phyloP scores from a whole-genome alignment of 2,113 vertebrate species.

The Ondatra zibethicus region DNA sequence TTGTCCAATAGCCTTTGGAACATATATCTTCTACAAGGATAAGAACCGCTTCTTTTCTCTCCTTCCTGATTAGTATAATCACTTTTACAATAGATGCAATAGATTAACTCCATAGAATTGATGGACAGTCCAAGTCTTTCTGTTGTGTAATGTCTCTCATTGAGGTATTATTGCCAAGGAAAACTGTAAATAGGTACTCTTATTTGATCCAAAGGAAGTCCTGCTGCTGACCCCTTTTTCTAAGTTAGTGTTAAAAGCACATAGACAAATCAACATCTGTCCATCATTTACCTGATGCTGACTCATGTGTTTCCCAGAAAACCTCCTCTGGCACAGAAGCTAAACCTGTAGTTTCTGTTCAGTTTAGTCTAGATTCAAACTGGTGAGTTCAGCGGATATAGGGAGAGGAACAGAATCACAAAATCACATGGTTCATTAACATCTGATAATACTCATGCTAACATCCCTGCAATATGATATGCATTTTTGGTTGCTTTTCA shows the following conservation, averaged over 20 bases:
- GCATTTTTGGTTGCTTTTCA: not conserved
- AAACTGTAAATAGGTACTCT: not conserved
- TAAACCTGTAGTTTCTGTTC: not conserved
- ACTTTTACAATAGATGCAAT: not conserved
- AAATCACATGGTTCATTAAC: not conserved
- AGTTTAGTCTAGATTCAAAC: not conserved
- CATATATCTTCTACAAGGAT: not conserved
- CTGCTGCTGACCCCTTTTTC: not conserved
- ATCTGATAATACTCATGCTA: not conserved
- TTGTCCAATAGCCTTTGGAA: not conserved
- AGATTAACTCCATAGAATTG: not conserved
- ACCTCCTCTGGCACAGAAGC: not conserved
- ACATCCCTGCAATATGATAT: not conserved
- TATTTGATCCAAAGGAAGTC: not conserved
- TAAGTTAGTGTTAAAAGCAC: not conserved
- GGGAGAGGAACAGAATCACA: not conserved
- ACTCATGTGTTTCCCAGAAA: not conserved
- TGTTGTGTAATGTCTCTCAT: not conserved
- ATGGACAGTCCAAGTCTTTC: not conserved
- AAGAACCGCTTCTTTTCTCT: not conserved
- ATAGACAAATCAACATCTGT: not conserved
- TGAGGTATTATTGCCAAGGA: not conserved
- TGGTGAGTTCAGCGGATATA: not conserved
- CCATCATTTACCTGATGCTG: not conserved
- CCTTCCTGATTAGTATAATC: not conserved